Conservation (phyloP, 2,113 vertebrate species). For the Tenrec ecaudatus region DNA sequence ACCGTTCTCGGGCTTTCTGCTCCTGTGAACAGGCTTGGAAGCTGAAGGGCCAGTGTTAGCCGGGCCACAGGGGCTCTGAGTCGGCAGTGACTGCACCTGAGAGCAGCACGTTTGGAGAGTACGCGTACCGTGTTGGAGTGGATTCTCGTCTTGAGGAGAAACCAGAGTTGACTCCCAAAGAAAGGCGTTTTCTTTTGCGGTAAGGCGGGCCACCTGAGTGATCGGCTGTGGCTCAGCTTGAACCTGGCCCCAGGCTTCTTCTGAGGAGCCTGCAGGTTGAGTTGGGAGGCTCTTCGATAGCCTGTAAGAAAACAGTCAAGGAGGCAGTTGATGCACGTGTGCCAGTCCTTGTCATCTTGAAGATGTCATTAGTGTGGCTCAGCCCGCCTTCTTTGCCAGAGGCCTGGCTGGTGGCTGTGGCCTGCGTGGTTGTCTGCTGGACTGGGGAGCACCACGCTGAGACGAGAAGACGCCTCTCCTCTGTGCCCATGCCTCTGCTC, state of each 20-base stretch:
- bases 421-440: background rate
- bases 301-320: background rate
- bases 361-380: background rate
- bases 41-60: too few relatives aligned
- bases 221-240: background rate
- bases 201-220: background rate
- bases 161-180: background rate
- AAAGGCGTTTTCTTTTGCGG: background rate
- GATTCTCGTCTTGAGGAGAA: background rate
- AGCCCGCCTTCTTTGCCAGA: background rate
- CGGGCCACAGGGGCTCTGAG: too few relatives aligned
- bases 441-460: background rate
- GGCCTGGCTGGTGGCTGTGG: background rate
- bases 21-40: too few relatives aligned
- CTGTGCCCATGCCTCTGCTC: background rate
- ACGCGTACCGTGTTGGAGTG: background rate
- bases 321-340: background rate
- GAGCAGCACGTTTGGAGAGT: too few relatives aligned
- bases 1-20: too few relatives aligned
- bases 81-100: background rate
- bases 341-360: background rate
- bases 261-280: background rate
- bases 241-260: background rate
- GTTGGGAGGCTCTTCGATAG: background rate
- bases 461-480: background rate